Percentiles rank a stretch among this genome's conserved stretches.
Evolutionary conservation across 2,888 invertebrate genomes (phyloP).

Genomic region (Cheilosia urbana): DNA sequence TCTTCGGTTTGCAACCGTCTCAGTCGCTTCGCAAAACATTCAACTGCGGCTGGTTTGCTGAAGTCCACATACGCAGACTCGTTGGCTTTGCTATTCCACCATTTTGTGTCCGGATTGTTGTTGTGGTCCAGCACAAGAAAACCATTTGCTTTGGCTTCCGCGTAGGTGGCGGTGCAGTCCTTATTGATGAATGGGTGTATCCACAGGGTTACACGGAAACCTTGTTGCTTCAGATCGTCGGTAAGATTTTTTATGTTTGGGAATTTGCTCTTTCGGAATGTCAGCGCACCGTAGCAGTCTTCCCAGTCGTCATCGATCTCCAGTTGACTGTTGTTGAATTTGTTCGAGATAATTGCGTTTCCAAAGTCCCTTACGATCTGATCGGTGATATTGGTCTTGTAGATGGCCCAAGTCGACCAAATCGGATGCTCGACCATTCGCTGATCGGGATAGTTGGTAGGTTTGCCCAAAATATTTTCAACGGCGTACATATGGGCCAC

Average conservation of each 20-base stretch:
- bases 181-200: slow-evolving; percentile 93
- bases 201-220: slow-evolving; percentile 92
- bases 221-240: slow-evolving; percentile 86
- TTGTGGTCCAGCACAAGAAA: slow-evolving; percentile 84
- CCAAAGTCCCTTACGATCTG: slow-evolving; percentile 87
- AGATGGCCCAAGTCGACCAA: slow-evolving; percentile 92
- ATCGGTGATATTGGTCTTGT: slow-evolving; percentile 87
- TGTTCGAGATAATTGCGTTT: slow-evolving; percentile 87
- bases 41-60: slow-evolving; percentile 86
- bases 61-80: slow-evolving; percentile 87
- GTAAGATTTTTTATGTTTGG: slow-evolving; percentile 87
- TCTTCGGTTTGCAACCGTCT: slow-evolving; percentile 85
- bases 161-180: slow-evolving; percentile 87
- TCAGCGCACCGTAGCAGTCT: slow-evolving; percentile 91
- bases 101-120: slow-evolving; percentile 83
- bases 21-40: slow-evolving; percentile 85
- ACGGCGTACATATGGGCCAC: slow-evolving; percentile 87
- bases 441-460: slow-evolving; percentile 85
- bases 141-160: slow-evolving; percentile 85
- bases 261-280: slow-evolving; percentile 89
- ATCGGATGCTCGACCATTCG: slow-evolving; percentile 91
- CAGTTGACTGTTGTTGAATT: slow-evolving; percentile 89
- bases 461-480: slow-evolving; percentile 86
- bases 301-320: slow-evolving; percentile 97
- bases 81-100: slow-evolving; percentile 84